Evolutionary conservation across 1,140 invertebrate genomes (phyloP).

Genomic region (Myzus persicae): DNA sequence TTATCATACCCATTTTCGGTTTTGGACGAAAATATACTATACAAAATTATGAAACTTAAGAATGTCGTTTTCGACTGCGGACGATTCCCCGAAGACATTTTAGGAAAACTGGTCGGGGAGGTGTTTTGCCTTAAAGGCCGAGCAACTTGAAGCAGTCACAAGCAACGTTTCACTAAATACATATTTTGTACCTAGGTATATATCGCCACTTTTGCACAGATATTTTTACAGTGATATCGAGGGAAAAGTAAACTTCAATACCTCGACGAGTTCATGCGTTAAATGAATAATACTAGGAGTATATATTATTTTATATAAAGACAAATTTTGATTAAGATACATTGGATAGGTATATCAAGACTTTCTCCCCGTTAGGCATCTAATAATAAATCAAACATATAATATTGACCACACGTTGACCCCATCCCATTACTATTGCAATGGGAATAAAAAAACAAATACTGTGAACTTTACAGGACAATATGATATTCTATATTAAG

Average conservation of each 20-base stretch:
- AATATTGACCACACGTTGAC: conserved; percentile 22
- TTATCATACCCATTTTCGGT: neutral
- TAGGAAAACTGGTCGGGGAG: conserved; percentile 52
- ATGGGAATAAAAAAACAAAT: conserved; percentile 1
- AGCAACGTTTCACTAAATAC: conserved; percentile 25
- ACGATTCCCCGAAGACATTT: conserved; percentile 7
- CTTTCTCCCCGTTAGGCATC: conserved; percentile 29
- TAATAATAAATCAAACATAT: conserved; percentile 45
- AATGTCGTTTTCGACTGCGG: neutral
- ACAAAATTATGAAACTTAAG: neutral
- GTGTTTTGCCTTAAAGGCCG: conserved; percentile 16
- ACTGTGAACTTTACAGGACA: neutral
- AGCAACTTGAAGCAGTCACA: neutral
- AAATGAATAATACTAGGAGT: conserved; percentile 47
- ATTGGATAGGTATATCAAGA: neutral
- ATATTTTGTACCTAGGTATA: neutral
- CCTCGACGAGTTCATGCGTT: neutral
- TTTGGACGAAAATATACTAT: neutral
- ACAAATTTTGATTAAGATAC: conserved; percentile 41
- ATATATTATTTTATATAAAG: conserved; percentile 14
- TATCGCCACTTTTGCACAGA: too few relatives aligned
- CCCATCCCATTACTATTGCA: neutral
- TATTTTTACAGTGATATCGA: neutral
- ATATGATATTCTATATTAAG: neutral
- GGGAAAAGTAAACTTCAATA: conserved; percentile 48